These are phyloP conservation scores for Fundulus diaphanus DNA, from an alignment of 2,797 vertebrate genomes.

Conservation along the genomic window DNA sequence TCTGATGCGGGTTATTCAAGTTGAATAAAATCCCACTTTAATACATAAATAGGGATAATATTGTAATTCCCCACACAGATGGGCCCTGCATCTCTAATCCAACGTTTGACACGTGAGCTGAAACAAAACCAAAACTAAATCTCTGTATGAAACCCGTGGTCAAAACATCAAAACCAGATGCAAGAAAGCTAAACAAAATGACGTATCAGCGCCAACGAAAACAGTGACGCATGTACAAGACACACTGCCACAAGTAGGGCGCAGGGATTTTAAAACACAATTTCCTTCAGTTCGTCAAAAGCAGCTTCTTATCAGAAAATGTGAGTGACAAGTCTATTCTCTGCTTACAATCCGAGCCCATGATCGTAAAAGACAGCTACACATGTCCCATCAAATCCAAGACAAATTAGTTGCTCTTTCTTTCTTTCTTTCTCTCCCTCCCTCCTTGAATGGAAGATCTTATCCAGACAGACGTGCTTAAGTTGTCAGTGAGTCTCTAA, in stretches of 20 bases:
- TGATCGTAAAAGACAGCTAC: conserved; percentile 79
- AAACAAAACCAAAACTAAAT: conserved; percentile 37
- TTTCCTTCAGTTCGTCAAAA: conserved; percentile 59
- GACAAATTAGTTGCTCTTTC: conserved; percentile 76
- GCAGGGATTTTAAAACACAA: conserved; percentile 45
- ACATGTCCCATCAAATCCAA: conserved; percentile 74
- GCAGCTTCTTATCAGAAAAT: conserved; percentile 66
- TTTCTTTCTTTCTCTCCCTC: conserved; percentile 57
- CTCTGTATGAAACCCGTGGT: not conserved
- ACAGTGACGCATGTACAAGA: conserved; percentile 18
- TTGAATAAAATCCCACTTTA: no score
- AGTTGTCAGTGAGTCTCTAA: conserved; percentile 78
- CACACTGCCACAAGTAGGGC: conserved; percentile 49
- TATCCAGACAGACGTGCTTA: conserved; percentile 79
- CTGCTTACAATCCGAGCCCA: conserved; percentile 67
- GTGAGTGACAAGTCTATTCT: conserved; percentile 76
- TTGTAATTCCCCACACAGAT: no score
- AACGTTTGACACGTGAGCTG: conserved; percentile 46
- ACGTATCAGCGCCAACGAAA: conserved; percentile 24
- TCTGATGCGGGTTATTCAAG: not conserved
- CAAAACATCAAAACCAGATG: conserved; percentile 29
- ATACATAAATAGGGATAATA: no score
- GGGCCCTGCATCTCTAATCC: conserved; percentile 7
- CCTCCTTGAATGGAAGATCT: conserved; percentile 64
- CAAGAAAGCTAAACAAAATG: conserved; percentile 20